Evolutionary conservation across 2,888 invertebrate species (phyloP), one percentile per base, ranked within the genome.

Genomic region (Drosophila affinis): DNA sequence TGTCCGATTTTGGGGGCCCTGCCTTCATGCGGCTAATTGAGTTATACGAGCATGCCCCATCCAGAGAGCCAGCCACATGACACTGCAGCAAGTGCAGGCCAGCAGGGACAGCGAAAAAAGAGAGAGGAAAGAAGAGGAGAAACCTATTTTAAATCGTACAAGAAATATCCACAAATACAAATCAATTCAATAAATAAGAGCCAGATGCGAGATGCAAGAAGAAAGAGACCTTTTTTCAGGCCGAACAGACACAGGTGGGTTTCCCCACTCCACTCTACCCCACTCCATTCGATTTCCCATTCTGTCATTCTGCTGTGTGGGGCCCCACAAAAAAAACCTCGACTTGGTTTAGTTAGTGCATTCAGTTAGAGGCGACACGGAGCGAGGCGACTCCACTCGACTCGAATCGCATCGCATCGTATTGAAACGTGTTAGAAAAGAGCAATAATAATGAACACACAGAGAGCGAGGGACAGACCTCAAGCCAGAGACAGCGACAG

Each of bases 131-230:
- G 39, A 44, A 24, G 39, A 52, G 55, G 24, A 49, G 49, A 53
- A 72, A 72, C 70, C 72, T 56, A 72, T 69, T 51, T 67, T 69
- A 69, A 67, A 69, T 55, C 65, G 70, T 34, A 34, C 21, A n/a
- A 32, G 9, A 51, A 44, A 46, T 45, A 44, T 72, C 72, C 27
- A 56, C 76, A 79, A 83, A 75, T 65, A 74, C 77, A 75, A 81
- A 78, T 78, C 87, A 81, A 87, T 87, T 78, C 87, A 84, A 84
- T 81, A 84, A 87, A 87, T 72, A 24, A 55, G 39, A 47, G 24
- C 44, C 39, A 39, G 7, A 29, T 29, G 29, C 29, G 7, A 39
- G 39, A 39, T 39, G 39, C 39, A 2, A 32, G 48, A 29, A n/a
- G 52, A 44, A 51, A 58, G 52, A 54, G 62, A 72, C 74, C 65